phyloP scores from a whole-genome alignment of 1,140 invertebrate species.

The Heliconius hewitsoni region DNA sequence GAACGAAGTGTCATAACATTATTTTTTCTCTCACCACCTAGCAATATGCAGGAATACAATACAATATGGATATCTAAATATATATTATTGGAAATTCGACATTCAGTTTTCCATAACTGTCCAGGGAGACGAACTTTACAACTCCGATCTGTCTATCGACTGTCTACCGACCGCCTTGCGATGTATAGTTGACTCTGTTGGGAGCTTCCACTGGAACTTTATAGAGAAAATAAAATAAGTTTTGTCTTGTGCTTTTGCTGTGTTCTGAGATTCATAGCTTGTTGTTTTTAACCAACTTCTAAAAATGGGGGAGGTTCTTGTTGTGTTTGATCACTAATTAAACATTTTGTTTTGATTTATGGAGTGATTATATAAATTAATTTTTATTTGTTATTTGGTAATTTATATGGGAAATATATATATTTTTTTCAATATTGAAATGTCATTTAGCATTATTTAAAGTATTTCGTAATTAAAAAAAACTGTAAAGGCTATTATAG shows the following conservation, averaged over 20 bases:
- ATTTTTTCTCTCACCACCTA: not conserved
- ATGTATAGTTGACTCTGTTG: not conserved
- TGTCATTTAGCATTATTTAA: no score
- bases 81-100: not conserved
- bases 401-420: no score
- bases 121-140: not conserved
- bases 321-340: no score
- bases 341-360: no score
- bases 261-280: not conserved
- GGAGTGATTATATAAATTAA: not conserved
- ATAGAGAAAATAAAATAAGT: not conserved
- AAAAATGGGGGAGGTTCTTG: no score
- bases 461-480: no score
- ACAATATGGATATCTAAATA: not conserved
- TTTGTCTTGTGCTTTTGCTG: not conserved
- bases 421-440: no score
- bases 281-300: not conserved
- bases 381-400: no score
- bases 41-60: not conserved
- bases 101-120: not conserved
- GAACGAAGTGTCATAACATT: no score
- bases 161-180: not conserved
- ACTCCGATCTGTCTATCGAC: constrained; percentile 8
- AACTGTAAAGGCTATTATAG: no score
- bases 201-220: not conserved